Percentiles rank a stretch among this genome's conserved stretches.
Evolutionary conservation across 2,797 vertebrate genomes (phyloP).

Genomic region (Hozukius guyotensis): DNA sequence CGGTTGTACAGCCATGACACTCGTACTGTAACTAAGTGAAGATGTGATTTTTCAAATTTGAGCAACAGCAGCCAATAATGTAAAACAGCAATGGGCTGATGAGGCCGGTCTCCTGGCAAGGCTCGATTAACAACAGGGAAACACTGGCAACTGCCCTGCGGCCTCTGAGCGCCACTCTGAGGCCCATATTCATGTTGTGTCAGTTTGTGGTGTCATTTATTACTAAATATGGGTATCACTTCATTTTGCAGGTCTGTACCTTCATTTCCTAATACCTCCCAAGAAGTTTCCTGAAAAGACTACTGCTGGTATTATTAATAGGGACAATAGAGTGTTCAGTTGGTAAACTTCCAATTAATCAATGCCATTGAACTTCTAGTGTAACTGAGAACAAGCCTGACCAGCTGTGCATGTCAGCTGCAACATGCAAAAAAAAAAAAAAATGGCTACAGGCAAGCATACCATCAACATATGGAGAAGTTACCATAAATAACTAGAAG

Average conservation of each 20-base stretch:
- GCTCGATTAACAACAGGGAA: background rate
- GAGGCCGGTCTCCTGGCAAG: background rate
- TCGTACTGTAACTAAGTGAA: conserved; percentile 30
- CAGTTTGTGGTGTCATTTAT: background rate
- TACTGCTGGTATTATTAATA: background rate
- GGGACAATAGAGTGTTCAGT: background rate
- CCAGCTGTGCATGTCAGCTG: background rate
- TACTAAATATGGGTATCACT: background rate
- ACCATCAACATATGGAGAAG: background rate
- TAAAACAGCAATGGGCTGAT: conserved; percentile 12
- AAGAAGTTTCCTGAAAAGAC: background rate
- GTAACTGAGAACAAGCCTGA: background rate
- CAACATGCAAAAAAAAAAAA: background rate
- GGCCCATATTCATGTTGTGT: background rate
- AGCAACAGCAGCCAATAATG: conserved; percentile 30
- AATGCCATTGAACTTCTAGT: background rate
- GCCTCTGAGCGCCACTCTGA: background rate
- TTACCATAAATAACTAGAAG: background rate
- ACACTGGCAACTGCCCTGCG: background rate
- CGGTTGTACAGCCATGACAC: conserved; percentile 23
- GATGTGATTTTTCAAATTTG: conserved; percentile 26
- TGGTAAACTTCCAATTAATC: background rate
- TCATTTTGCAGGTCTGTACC: background rate
- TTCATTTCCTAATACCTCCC: background rate
- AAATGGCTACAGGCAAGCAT: background rate